Base-by-base conservation (phyloP, 1,140 invertebrate genomes). In the Sarcophaga peregrina region DNA sequence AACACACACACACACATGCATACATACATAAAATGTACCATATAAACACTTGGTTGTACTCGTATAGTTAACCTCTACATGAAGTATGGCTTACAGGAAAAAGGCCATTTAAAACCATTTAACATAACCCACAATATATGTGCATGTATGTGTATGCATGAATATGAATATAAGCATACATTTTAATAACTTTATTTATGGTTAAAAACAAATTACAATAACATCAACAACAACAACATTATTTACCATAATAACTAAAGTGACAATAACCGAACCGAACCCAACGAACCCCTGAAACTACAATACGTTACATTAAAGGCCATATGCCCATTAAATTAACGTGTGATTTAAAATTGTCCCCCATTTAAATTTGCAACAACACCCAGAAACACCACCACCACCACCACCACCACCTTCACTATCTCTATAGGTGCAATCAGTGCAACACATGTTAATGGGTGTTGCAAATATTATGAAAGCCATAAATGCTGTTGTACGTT, bases 151-250 rank as follows among this genome's bases (percentile, higher is more conserved):
- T n/a, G 52, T 17, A 7, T 72, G 10, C 11, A 62, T 0, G 13
- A n/a, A 15, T 62, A 17, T 62, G 58, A n/a, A 17, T 62, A 17
- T 62, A 17, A n/a, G 58, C 9, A 72, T 25, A 78, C 46, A 9
- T 78, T 78, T 78, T 78, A 78, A 78, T 78, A 78, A 78, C 75
- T 78, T 78, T 78, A 78, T 78, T 78, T 78, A 78, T 78, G 75
- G 62, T 25, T 52, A 68, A 52, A 50, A 50, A 17, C 48, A 78
- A 25, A 78, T 20, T 48, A 48, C 47, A 48, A 48, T 17, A 50
- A 78, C 48, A 13, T 8, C 74, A 76, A 46, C 74, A 46, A 76
- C 74, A 48, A 46, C 46, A 17, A 48, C 11, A n/a, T 45, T 8
- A 47, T 47, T 48, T n/a, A 47, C 74, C 3, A 20, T 20, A 68